A percentile compares a stretch with the other conserved stretches of the same genome.
phyloP scores from a whole-genome alignment of 2,113 vertebrate species.

The Elgaria multicarinata region DNA sequence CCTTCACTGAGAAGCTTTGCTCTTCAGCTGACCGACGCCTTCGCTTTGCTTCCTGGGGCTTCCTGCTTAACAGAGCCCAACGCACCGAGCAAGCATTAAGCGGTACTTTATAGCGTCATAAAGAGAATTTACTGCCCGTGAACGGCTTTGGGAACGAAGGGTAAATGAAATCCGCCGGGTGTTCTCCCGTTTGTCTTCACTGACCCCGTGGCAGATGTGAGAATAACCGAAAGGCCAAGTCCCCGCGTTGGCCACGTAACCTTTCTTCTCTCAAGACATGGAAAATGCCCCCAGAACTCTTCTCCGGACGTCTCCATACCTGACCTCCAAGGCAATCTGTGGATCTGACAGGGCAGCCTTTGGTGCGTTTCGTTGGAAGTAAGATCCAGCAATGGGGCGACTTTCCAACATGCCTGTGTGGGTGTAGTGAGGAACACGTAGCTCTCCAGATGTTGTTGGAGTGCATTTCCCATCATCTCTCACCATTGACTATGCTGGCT shows the following conservation, averaged over 20 bases:
- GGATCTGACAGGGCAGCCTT: background rate
- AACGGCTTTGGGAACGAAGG: constrained; percentile 32
- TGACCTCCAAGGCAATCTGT: background rate
- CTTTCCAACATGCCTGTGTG: background rate
- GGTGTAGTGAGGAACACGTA: background rate
- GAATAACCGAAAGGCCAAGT: constrained; percentile 21
- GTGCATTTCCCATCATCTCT: too few relatives aligned
- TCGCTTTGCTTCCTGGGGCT: constrained; percentile 24
- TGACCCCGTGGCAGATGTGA: constrained; percentile 15
- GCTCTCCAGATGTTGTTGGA: too few relatives aligned
- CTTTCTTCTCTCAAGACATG: constrained; percentile 21
- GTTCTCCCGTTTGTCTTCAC: constrained; percentile 38
- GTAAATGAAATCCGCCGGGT: constrained; percentile 9
- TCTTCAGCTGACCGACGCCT: background rate
- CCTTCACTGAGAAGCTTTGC: background rate
- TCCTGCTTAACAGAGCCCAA: constrained; percentile 30
- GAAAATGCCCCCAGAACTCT: constrained; percentile 12
- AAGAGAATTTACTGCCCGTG: constrained; percentile 45
- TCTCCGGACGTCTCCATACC: background rate
- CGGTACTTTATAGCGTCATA: constrained; percentile 44
- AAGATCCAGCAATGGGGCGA: too few relatives aligned
- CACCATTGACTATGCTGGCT: too few relatives aligned
- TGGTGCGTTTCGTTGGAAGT: background rate
- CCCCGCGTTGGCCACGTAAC: background rate
- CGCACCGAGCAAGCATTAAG: constrained; percentile 25